Evolutionary conservation across 92 coral and sea anemone genomes (phyloP).

Genomic region (Umimayanthus chanpuru): DNA sequence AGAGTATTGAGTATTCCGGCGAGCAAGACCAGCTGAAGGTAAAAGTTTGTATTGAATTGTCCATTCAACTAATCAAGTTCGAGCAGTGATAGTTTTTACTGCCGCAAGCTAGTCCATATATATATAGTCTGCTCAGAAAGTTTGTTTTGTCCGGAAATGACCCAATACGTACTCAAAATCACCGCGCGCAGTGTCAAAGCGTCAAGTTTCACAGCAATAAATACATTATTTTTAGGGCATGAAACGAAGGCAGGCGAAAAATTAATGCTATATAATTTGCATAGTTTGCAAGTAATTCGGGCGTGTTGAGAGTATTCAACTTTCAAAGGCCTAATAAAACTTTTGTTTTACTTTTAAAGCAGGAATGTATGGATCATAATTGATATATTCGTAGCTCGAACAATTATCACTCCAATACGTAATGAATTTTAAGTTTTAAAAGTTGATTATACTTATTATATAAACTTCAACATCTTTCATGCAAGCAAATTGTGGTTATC

Average conservation of each 20-base stretch:
- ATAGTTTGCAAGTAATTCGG: neutral
- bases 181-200: neutral
- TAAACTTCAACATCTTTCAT: neutral
- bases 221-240: neutral
- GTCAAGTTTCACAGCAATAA: slow-evolving; percentile 1
- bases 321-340: neutral
- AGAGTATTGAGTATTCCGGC: slow-evolving; percentile 93
- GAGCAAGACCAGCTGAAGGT: slow-evolving; percentile 98
- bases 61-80: neutral
- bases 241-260: neutral
- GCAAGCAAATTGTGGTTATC: too few relatives aligned
- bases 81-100: neutral
- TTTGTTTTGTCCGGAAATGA: slow-evolving; percentile 28
- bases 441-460: neutral
- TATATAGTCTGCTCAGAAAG: neutral
- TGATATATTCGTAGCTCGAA: neutral
- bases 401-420: neutral
- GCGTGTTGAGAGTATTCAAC: neutral
- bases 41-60: slow-evolving; percentile 17
- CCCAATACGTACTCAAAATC: neutral
- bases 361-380: neutral
- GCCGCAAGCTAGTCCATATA: neutral
- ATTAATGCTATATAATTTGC: too few relatives aligned
- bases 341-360: neutral
- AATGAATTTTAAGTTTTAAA: neutral